These are phyloP conservation scores for Takifugu ocellatus DNA, from an alignment of 2,797 vertebrate species.

Conservation along the genomic window DNA sequence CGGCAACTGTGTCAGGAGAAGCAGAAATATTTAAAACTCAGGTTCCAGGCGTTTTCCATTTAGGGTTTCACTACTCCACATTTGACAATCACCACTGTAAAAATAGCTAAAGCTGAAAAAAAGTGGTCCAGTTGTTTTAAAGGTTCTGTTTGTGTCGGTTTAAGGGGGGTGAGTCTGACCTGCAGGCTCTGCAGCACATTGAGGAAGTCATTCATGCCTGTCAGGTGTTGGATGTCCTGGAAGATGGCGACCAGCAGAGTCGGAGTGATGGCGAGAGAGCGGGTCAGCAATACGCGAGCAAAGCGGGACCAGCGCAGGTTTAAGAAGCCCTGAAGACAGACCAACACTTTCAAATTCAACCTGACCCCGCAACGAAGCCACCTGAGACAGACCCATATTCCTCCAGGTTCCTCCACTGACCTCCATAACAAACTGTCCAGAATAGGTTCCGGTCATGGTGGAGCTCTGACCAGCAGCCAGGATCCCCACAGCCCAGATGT, in stretches of 20 bases:
- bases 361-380: too few species aligned
- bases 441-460: slow-evolving; percentile 94
- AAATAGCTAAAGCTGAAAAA: background rate
- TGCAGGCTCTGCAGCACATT: slow-evolving; percentile 94
- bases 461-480: slow-evolving; percentile 94
- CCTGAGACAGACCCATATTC: background rate
- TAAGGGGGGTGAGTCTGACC: slow-evolving; percentile 62
- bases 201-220: slow-evolving; percentile 93
- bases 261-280: slow-evolving; percentile 87
- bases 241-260: slow-evolving; percentile 88
- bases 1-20: slow-evolving; percentile 77
- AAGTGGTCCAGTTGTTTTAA: too few species aligned
- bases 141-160: background rate
- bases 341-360: background rate
- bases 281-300: slow-evolving; percentile 85
- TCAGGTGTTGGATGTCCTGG: slow-evolving; percentile 84
- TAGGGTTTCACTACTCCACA: too few species aligned
- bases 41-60: too few species aligned
- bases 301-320: slow-evolving; percentile 90
- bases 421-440: slow-evolving; percentile 96
- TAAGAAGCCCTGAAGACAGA: slow-evolving; percentile 72
- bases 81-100: too few species aligned
- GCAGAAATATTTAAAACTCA: background rate
- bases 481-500: slow-evolving; percentile 93
- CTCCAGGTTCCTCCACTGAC: slow-evolving; percentile 56